Base-by-base conservation (phyloP, 2,888 invertebrate genomes). In the Hyposoter didymator region DNA sequence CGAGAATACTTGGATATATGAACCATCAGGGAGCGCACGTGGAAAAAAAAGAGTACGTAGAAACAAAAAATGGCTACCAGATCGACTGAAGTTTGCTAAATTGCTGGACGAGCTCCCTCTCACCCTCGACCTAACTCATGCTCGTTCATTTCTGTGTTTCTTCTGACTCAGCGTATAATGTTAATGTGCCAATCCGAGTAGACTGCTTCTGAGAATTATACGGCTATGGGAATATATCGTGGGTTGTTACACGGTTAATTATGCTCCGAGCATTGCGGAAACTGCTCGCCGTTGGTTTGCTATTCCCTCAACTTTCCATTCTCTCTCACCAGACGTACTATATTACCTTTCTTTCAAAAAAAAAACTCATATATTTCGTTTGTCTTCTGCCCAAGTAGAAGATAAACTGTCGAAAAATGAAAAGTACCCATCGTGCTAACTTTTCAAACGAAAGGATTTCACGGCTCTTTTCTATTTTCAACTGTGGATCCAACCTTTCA, bases 191-290 rank as follows among this genome's bases (percentile, higher is more conserved):
- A 64, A 47, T 62, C 47, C 49, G 67, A 62, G 64, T 75, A 66
- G 28, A 49, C 67, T 83, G 59, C 43, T 73, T 67, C 73, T 74
- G 59, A 78, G 78, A 83, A 83, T 83, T 83, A 67, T 78, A 73
- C 73, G 39, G 43, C 67, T 32, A 39, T 43, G 78, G 49, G 47
- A 66, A 45, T 66, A 78, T 73, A 69, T 78, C 69, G 78, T 43
- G 75, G 78, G 67, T 83, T 74, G 83, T 78, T 83, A 69, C 78
- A 74, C 83, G 83, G 73, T 83, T 74, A 74, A 72, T 78, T 78
- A 78, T 66, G 73, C 67, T 62, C 73, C 45, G 78, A 78, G 74
- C 83, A 78, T 78, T 78, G 69, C 52, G 47, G 32, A 78, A 83
- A 83, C 32, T 62, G 74, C 67, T 74, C 49, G 14, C 52, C 78